phyloP scores from a whole-genome alignment of 2,888 invertebrate genomes.

The Lordiphosa andalusiaca region DNA sequence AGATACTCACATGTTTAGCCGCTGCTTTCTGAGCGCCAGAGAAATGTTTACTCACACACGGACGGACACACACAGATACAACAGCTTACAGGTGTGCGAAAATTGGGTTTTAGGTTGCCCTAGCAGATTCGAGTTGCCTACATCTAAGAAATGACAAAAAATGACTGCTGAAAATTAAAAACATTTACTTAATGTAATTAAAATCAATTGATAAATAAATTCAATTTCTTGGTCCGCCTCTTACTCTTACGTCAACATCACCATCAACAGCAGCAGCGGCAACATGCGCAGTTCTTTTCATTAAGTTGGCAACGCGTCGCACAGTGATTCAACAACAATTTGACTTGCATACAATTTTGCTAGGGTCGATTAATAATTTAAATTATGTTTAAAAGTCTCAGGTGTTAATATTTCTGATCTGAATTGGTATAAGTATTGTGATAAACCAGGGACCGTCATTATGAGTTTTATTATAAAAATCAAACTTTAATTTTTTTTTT shows the following conservation, averaged over 20 bases:
- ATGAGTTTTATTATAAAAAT: no score
- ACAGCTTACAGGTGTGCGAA: not conserved
- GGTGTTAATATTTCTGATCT: no score
- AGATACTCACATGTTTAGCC: constrained; percentile 3
- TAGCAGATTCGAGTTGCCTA: not conserved
- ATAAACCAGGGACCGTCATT: no score
- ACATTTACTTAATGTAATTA: constrained; percentile 4
- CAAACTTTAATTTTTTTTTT: no score
- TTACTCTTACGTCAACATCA: constrained; percentile 47
- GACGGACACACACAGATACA: not conserved
- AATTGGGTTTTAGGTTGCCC: not conserved
- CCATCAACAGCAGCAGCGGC: constrained; percentile 14
- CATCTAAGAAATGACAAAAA: not conserved
- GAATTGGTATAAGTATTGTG: no score
- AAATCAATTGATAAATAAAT: constrained; percentile 29
- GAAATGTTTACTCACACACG: constrained; percentile 1
- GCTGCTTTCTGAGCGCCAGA: constrained; percentile 19
- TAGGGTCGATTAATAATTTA: no score
- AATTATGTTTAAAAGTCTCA: no score
- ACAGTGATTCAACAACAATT: no score
- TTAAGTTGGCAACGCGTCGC: constrained; percentile 52
- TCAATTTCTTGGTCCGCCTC: constrained; percentile 19
- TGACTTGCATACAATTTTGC: no score
- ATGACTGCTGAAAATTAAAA: not conserved
- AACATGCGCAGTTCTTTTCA: constrained; percentile 4